Evolutionary conservation across 2,797 vertebrate genomes (phyloP).

Genomic region (Xyrichtys novacula): DNA sequence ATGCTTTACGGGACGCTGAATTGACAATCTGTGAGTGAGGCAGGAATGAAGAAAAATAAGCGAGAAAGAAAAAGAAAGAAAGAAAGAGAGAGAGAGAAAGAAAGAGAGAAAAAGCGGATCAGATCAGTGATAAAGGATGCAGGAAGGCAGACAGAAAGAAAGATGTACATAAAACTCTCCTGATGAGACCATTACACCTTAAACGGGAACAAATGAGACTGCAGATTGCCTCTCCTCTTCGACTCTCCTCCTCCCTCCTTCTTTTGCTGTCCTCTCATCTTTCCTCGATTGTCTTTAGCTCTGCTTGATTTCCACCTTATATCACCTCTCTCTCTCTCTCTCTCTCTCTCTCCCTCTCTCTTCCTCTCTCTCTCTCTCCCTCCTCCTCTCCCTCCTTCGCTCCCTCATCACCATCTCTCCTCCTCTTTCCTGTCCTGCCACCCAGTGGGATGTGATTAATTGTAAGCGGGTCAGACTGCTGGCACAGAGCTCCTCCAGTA

Average conservation of each 20-base stretch:
- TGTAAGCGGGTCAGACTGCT: constrained; percentile 66
- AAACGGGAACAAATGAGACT: constrained; percentile 77
- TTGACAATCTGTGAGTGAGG: constrained; percentile 19
- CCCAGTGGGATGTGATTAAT: constrained; percentile 81
- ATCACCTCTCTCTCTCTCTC: constrained; percentile 21
- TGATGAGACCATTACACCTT: constrained; percentile 76
- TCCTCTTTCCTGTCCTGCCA: constrained; percentile 58
- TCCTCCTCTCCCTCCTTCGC: constrained; percentile 9
- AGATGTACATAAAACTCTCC: constrained; percentile 49
- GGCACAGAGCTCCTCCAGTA: constrained; percentile 47
- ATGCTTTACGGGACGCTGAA: constrained; percentile 18
- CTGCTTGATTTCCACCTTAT: constrained; percentile 51
- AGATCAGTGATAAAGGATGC: not conserved
- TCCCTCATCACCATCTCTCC: constrained; percentile 44
- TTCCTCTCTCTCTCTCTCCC: constrained; percentile 31
- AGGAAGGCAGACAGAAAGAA: constrained; percentile 15
- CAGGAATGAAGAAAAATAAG: not conserved
- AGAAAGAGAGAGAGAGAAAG: not conserved
- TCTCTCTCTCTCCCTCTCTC: constrained; percentile 35
- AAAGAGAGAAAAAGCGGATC: not conserved
- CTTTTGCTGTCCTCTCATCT: constrained; percentile 35
- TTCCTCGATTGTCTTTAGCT: constrained; percentile 47
- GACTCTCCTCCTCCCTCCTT: constrained; percentile 18
- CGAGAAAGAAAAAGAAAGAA: not conserved
- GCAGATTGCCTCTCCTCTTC: constrained; percentile 57